phyloP scores from a whole-genome alignment of 2,888 invertebrate species.

The Saturnia japonica region DNA sequence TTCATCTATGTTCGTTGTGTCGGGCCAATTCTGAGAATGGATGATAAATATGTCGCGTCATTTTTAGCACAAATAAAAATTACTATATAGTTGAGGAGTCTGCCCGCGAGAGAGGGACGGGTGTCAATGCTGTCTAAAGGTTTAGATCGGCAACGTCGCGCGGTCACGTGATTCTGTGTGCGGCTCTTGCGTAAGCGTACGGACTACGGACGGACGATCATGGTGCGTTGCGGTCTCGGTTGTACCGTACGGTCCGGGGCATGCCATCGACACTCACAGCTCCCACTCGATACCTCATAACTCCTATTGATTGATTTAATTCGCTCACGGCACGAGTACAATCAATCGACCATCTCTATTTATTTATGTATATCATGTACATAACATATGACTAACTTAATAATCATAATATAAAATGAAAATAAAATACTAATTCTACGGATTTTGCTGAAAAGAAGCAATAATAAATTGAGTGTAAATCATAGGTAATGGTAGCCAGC shows the following conservation, averaged over 20 bases:
- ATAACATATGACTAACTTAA: not conserved
- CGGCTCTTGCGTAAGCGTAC: slow-evolving; percentile 78
- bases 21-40: slow-evolving; percentile 70
- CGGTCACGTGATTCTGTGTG: slow-evolving; percentile 72
- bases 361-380: not conserved
- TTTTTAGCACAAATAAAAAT: slow-evolving; percentile 76
- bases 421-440: not conserved
- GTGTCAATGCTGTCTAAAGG: slow-evolving; percentile 38
- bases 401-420: not conserved
- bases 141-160: slow-evolving; percentile 73
- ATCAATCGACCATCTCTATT: not conserved
- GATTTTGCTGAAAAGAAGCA: not conserved
- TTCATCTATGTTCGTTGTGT: slow-evolving; percentile 48
- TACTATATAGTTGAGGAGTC: slow-evolving; percentile 64
- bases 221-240: slow-evolving; percentile 53
- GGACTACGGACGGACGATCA: slow-evolving; percentile 54
- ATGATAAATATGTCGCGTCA: slow-evolving; percentile 72
- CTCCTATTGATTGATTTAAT: slow-evolving; percentile 51
- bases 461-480: not conserved
- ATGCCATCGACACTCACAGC: slow-evolving; percentile 39
- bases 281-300: slow-evolving; percentile 32
- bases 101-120: slow-evolving; percentile 63
- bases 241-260: slow-evolving; percentile 38
- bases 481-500: slow-evolving; percentile 48
- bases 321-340: slow-evolving; percentile 28